A percentile compares a stretch with the other conserved stretches of the same genome.
Conservation (phyloP, 2,888 invertebrate genomes). For the Meloe dianella region DNA sequence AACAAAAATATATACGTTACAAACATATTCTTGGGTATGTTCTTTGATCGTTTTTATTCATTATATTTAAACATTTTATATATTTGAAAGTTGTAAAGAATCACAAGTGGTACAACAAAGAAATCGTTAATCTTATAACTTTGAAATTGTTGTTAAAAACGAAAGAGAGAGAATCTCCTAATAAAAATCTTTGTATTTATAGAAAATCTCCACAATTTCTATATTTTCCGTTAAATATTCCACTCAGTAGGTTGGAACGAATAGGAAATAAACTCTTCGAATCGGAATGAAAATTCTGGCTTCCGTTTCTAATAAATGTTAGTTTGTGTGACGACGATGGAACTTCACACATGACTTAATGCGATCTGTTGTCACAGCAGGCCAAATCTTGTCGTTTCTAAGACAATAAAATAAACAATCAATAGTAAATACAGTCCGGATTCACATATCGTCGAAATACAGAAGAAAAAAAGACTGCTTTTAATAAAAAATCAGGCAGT, state of each 20-base stretch:
- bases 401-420: neutral
- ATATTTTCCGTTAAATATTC: neutral
- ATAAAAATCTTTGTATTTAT: no score
- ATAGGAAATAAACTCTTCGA: neutral
- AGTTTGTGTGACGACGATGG: neutral
- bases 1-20: no score
- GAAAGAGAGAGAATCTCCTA: no score
- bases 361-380: neutral
- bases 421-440: neutral
- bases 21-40: no score
- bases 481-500: no score
- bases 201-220: neutral
- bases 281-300: slow-evolving; percentile 1
- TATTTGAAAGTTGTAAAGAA: neutral
- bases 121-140: no score
- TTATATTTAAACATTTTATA: no score
- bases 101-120: neutral
- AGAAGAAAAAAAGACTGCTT: no score
- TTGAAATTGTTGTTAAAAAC: no score
- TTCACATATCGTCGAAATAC: no score
- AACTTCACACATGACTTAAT: neutral
- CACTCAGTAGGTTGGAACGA: neutral
- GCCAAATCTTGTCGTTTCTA: neutral
- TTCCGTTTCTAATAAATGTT: slow-evolving; percentile 3
- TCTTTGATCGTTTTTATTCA: no score